Evolutionary conservation across 37 sponge, comb jelly and placozoan species (phyloP), one percentile per base, ranked within the genome.

Genomic region (Beroe forskalii): DNA sequence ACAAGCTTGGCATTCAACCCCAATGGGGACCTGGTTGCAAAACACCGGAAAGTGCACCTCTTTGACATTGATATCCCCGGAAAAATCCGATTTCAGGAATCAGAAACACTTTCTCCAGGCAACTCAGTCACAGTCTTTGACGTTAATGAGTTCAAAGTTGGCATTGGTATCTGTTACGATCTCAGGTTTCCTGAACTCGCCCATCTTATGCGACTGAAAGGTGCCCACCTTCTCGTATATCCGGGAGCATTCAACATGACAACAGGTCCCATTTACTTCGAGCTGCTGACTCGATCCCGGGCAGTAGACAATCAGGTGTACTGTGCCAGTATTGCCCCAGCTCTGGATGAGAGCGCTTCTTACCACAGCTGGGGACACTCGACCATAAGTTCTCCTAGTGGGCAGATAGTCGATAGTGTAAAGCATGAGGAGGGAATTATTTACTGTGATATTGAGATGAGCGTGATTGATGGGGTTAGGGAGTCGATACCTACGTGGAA

Each of bases 1-100:
- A 96, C 99, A 0, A 91, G 93, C 67, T 86, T 94, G 40, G 95
- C 92, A 30, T 98, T 95, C 91, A 76, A 76, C 24, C 96, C 95
- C 22, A 41, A n/a, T 38, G 99, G 99, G 22, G 67, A 93, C 19
- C 48, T 95, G 91, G 41, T 98, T 62, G 94, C 94, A 62, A 95
- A 94, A 69, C 94, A 94, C 89, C 91, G 97, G 67, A 98, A 98
- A 92, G 94, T 96, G 92, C 98, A 97, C 41, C 72, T 97, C 32
- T 95, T 96, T 94, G 99, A 98, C 80, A 95, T 98, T 63, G 95
- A 98, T 89, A 91, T 98, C 39, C 99, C 99, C 37, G 99, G 99
- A 12, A 94, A 94, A 91, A 95, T 96, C 28, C 86, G 31, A 9
- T 96, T 96, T 91, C 72, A 91, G 9, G 99, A 98, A 69, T 95